Percentiles rank a stretch among this genome's conserved stretches.
Conservation (phyloP, 2,888 invertebrate genomes). For the Nemurella pictetii region DNA sequence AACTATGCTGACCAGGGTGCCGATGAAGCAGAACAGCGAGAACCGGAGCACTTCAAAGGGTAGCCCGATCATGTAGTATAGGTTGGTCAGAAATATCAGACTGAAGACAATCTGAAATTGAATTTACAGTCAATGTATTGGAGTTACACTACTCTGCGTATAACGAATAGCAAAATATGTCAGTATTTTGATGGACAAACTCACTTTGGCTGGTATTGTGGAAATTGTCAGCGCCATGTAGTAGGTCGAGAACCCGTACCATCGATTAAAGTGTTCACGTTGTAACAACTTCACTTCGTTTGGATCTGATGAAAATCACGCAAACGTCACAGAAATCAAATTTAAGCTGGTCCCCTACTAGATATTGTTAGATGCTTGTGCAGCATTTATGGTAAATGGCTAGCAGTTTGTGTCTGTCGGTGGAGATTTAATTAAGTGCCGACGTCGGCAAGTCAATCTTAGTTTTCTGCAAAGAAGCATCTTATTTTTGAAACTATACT, state of each 20-base stretch:
- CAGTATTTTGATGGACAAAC: constrained; percentile 21
- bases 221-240: constrained; percentile 66
- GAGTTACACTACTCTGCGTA: background rate
- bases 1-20: constrained; percentile 70
- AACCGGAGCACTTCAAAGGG: constrained; percentile 69
- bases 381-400: too few species aligned
- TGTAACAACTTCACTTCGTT: constrained; percentile 68
- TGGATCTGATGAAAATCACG: constrained; percentile 58
- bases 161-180: too few species aligned
- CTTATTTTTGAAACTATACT: too few species aligned
- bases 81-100: constrained; percentile 59
- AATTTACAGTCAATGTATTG: too few species aligned
- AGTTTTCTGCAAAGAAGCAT: too few species aligned
- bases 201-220: constrained; percentile 60
- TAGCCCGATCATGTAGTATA: constrained; percentile 69
- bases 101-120: constrained; percentile 60
- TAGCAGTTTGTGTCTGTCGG: too few species aligned
- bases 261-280: constrained; percentile 70
- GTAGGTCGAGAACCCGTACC: constrained; percentile 68
- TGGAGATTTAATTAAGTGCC: too few species aligned
- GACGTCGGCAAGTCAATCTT: too few species aligned
- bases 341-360: too few species aligned
- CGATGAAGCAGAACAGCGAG: constrained; percentile 66
- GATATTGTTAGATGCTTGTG: too few species aligned
- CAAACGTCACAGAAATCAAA: too few species aligned